Evolutionary conservation across 2,797 vertebrate genomes (phyloP), one percentile per base, ranked within the genome.

Genomic region (Lithobates pipiens): DNA sequence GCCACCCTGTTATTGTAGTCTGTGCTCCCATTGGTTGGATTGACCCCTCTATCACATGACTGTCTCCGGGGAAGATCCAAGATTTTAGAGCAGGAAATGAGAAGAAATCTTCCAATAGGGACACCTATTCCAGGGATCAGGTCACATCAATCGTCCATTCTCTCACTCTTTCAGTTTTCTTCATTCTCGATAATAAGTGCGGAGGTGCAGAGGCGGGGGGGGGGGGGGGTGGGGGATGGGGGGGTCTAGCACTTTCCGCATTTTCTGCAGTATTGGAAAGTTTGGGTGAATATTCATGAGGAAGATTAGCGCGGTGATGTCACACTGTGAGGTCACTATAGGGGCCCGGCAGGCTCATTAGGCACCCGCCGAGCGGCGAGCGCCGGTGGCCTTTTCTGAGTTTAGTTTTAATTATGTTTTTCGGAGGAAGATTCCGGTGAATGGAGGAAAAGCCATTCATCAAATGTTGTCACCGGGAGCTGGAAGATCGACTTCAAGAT

Each of bases 201-300:
- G 2, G 36, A 39, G 36, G 36, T n/a, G n/a, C n/a, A n/a, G 36
- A 7, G 36, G 36, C 2, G 36, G 2, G 36, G 36, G 36, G 36
- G 36, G 36, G 36, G 36, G 36, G 2, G 36, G 36, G 36, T 2
- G 4, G 61, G 8, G 9, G 27, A 13, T 67, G 6, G 71, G 71
- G 61, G 79, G 85, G 39, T 16, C 23, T 36, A 32, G 23, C n/a
- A 21, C 46, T 73, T 86, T 18, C 79, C 85, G 79, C 9, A 34
- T 65, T 86, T 27, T 77, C 63, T 63, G n/a, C n/a, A n/a, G n/a
- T n/a, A 72, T 73, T 77, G 74, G 79, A 82, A 86, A 79, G 68
- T 77, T 81, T 82, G 27, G 18, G 27, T 86, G 85, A 83, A 86
- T 86, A 86, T 83, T 86, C 83, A 86, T 78, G 74, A 74, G 68